A percentile compares a stretch with the other conserved stretches of the same genome.
These are phyloP conservation scores for Cantharis rustica DNA, from an alignment of 2,888 invertebrate genomes.

Conservation along the genomic window DNA sequence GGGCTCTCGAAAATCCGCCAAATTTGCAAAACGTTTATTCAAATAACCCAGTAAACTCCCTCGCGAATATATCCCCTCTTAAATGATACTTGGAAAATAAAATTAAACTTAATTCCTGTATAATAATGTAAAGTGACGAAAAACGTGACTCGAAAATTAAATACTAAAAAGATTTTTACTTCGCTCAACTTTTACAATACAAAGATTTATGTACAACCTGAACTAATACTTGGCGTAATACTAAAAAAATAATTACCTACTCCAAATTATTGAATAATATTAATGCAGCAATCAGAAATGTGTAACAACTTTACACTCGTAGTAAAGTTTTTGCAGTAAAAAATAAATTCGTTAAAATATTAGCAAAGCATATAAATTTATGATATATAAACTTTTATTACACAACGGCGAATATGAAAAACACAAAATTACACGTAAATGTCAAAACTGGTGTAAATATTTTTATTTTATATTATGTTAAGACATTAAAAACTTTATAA, in stretches of 20 bases:
- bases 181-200: conserved; percentile 14
- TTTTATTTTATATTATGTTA: background rate
- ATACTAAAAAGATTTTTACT: conserved; percentile 25
- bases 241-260: background rate
- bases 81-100: conserved; percentile 38
- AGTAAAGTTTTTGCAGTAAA: background rate
- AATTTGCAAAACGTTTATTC: conserved; percentile 52
- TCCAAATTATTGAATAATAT: background rate
- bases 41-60: conserved; percentile 41
- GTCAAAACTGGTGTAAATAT: background rate
- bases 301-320: background rate
- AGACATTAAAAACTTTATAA: background rate
- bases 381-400: background rate
- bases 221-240: background rate
- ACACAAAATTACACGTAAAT: background rate
- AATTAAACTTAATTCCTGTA: conserved; percentile 38
- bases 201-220: conserved; percentile 20
- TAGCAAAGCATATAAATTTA: background rate
- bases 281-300: background rate
- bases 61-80: conserved; percentile 35
- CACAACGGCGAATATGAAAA: background rate
- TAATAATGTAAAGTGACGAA: conserved; percentile 38
- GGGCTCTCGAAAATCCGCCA: conserved; percentile 46
- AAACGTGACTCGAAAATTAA: conserved; percentile 36
- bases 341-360: background rate